Evolutionary conservation across 2,113 vertebrate genomes (phyloP).

Genomic region (Scopus umbretta): DNA sequence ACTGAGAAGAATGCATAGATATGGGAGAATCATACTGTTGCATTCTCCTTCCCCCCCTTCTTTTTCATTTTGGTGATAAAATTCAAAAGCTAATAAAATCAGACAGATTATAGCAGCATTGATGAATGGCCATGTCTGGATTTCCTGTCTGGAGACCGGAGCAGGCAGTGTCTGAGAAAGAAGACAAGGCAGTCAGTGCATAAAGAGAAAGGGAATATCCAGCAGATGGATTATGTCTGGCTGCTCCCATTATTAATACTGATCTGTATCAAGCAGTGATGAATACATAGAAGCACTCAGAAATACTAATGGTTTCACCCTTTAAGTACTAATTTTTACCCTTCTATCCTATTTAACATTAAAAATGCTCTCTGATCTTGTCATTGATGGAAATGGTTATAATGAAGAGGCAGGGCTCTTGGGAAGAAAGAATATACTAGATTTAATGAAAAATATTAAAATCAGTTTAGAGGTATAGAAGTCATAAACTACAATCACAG

Average conservation of each 20-base stretch:
- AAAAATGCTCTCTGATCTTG: conserved; percentile 64
- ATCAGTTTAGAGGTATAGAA: conserved; percentile 38
- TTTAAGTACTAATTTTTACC: conserved; percentile 67
- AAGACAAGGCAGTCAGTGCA: conserved; percentile 55
- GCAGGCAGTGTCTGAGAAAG: conserved; percentile 63
- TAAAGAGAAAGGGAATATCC: conserved; percentile 57
- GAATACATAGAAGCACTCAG: conserved; percentile 63
- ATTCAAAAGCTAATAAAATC: conserved; percentile 77
- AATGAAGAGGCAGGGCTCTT: conserved; percentile 48
- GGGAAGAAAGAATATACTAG: conserved; percentile 47
- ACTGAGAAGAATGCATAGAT: not conserved
- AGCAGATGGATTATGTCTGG: conserved; percentile 73
- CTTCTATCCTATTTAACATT: conserved; percentile 60
- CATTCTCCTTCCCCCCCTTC: not conserved
- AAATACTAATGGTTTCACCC: conserved; percentile 68
- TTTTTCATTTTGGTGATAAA: conserved; percentile 66
- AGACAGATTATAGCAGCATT: conserved; percentile 72
- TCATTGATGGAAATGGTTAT: conserved; percentile 65
- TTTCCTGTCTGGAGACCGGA: conserved; percentile 72
- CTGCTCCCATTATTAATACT: conserved; percentile 70
- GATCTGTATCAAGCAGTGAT: conserved; percentile 70
- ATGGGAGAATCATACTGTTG: not conserved
- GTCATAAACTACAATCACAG: not conserved
- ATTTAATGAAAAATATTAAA: conserved; percentile 67
- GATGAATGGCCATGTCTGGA: conserved; percentile 75